These are phyloP conservation scores for Sarcophaga subvicina DNA, from an alignment of 2,888 invertebrate genomes.

Conservation along the genomic window DNA sequence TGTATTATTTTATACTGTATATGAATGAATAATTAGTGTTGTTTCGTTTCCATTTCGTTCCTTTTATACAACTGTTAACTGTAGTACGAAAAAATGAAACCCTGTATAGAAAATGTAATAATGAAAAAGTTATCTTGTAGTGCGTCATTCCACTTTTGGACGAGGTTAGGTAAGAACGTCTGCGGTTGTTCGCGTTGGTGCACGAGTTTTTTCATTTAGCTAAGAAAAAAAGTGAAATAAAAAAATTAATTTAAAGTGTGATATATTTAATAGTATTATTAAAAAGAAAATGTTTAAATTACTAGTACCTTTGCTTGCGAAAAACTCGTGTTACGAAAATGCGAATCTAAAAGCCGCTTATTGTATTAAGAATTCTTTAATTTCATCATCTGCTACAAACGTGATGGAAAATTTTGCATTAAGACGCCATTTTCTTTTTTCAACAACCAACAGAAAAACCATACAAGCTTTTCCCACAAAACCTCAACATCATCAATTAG, in stretches of 20 bases:
- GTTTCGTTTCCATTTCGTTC: slow-evolving; percentile 20
- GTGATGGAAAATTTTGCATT: slow-evolving; percentile 73
- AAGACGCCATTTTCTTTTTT: slow-evolving; percentile 81
- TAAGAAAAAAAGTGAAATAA: slow-evolving; percentile 15
- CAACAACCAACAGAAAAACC: slow-evolving; percentile 77
- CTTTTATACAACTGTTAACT: not conserved
- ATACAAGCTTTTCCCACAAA: slow-evolving; percentile 74
- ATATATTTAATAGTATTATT: slow-evolving; percentile 38
- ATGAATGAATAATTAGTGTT: not conserved
- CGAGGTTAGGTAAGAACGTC: slow-evolving; percentile 81
- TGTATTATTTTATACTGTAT: not conserved
- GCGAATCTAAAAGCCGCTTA: slow-evolving; percentile 68
- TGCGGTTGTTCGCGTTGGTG: slow-evolving; percentile 71
- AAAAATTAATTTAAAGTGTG: slow-evolving; percentile 55
- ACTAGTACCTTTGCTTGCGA: slow-evolving; percentile 77
- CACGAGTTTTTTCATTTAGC: slow-evolving; percentile 72
- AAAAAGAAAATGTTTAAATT: slow-evolving; percentile 72
- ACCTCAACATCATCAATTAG: slow-evolving; percentile 61
- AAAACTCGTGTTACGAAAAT: slow-evolving; percentile 73
- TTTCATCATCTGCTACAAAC: slow-evolving; percentile 74
- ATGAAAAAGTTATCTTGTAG: slow-evolving; percentile 51
- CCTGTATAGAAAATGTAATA: slow-evolving; percentile 32
- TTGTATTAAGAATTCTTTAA: slow-evolving; percentile 77
- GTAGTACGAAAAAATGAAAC: slow-evolving; percentile 8
- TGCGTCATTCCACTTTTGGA: slow-evolving; percentile 79